Conservation (phyloP, 2,888 invertebrate species). For the Drosophila monieri region DNA sequence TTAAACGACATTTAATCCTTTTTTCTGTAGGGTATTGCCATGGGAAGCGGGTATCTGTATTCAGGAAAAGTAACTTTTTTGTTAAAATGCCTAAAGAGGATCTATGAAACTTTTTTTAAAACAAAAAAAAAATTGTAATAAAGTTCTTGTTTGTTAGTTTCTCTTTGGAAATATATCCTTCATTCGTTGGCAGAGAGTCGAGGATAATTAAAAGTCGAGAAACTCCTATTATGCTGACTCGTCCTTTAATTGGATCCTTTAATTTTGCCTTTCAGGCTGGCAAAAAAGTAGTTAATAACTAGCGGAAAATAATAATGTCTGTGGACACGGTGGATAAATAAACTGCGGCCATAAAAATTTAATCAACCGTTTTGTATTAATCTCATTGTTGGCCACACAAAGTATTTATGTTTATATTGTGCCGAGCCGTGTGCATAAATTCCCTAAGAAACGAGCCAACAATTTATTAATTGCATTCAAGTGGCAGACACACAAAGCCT, state of each 20-base stretch:
- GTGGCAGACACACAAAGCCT: slow-evolving; percentile 6
- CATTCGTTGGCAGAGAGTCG: not conserved
- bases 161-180: slow-evolving; percentile 1
- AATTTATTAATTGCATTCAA: slow-evolving; percentile 37
- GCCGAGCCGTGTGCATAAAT: slow-evolving; percentile 24
- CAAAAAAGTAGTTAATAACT: slow-evolving; percentile 31
- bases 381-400: slow-evolving; percentile 19
- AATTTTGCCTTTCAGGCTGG: not conserved
- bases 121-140: not conserved
- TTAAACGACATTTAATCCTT: slow-evolving; percentile 27
- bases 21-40: not conserved
- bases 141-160: not conserved
- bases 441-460: slow-evolving; percentile 25
- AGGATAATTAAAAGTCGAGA: slow-evolving; percentile 39
- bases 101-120: not conserved
- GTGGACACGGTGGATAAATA: slow-evolving; percentile 47
- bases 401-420: slow-evolving; percentile 27
- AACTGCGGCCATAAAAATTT: slow-evolving; percentile 40
- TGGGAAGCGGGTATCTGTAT: not conserved
- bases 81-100: not conserved
- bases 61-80: not conserved
- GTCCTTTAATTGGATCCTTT: slow-evolving; percentile 12
- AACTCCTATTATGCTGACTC: slow-evolving; percentile 25
- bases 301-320: slow-evolving; percentile 26
- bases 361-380: slow-evolving; percentile 49